Conservation (phyloP, 2,113 vertebrate species). For the Dendrocopos noguchii region DNA sequence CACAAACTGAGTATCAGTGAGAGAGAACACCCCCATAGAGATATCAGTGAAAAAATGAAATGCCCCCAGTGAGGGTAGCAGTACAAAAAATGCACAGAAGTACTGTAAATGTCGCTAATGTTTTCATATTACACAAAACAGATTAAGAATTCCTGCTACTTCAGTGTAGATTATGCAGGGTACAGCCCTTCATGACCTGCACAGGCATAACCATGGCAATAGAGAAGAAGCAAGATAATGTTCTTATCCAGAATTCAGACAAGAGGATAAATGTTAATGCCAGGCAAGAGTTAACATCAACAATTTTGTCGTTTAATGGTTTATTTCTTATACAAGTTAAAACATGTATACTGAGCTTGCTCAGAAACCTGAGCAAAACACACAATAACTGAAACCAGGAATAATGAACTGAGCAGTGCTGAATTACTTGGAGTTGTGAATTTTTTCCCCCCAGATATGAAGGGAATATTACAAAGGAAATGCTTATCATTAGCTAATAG, state of each 20-base stretch:
- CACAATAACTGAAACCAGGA: not conserved
- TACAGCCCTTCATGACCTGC: slow-evolving; percentile 9
- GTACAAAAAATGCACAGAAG: not conserved
- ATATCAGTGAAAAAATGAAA: not conserved
- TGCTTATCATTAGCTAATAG: slow-evolving; percentile 24
- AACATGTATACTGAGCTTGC: not conserved
- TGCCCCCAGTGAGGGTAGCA: not conserved
- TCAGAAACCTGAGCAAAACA: slow-evolving; percentile 31
- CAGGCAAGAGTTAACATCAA: not conserved
- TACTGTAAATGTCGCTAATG: not conserved
- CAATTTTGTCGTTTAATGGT: not conserved
- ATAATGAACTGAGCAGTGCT: not conserved
- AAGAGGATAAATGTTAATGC: slow-evolving; percentile 33
- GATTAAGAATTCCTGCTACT: slow-evolving; percentile 16
- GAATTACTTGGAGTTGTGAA: not conserved
- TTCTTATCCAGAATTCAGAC: slow-evolving; percentile 15
- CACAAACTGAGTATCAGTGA: not conserved
- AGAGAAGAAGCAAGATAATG: slow-evolving; percentile 13
- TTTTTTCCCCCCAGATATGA: not conserved
- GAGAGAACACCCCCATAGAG: not conserved
- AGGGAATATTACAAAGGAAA: slow-evolving; percentile 6
- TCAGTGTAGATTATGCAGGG: slow-evolving; percentile 46
- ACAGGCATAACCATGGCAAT: slow-evolving; percentile 17
- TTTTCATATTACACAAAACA: slow-evolving; percentile 17
- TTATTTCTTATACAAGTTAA: not conserved